A percentile compares a stretch with the other conserved stretches of the same genome.
phyloP scores from a whole-genome alignment of 2,888 invertebrate species.

The Bombylius major region DNA sequence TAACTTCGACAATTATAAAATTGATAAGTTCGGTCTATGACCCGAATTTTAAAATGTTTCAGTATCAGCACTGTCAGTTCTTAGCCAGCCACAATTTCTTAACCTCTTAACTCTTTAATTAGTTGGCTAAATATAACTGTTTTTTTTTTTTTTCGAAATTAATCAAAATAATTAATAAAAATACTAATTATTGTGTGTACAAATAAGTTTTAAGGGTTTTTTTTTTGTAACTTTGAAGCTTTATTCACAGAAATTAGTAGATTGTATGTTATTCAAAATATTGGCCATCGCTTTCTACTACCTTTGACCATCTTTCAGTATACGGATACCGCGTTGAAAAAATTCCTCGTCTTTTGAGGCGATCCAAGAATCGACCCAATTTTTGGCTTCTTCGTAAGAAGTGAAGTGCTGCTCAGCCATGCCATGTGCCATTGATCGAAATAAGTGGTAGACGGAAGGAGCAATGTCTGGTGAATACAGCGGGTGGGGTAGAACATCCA shows the following conservation, averaged over 20 bases:
- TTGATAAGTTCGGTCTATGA: too few species aligned
- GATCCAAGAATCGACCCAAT: conserved; percentile 10
- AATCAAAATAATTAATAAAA: too few species aligned
- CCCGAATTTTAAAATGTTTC: too few species aligned
- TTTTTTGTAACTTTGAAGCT: background rate
- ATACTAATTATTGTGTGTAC: too few species aligned
- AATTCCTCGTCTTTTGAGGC: conserved; percentile 13
- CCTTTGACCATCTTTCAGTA: conserved; percentile 14
- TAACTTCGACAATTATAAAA: too few species aligned
- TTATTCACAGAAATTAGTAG: background rate
- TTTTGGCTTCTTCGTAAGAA: conserved; percentile 11
- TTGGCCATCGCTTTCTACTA: conserved; percentile 15
- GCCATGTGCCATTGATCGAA: conserved; percentile 2
- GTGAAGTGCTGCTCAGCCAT: conserved; percentile 14
- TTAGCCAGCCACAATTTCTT: too few species aligned
- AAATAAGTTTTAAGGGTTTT: background rate
- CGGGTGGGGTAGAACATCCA: conserved; percentile 8
- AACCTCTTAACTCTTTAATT: too few species aligned
- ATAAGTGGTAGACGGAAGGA: conserved; percentile 4
- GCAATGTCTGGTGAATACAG: background rate
- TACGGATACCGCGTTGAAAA: conserved; percentile 12
- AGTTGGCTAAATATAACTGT: too few species aligned
- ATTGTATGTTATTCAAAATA: conserved; percentile 10
- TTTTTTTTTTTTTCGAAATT: too few species aligned
- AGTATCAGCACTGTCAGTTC: too few species aligned